Base-by-base conservation (phyloP, 2,888 invertebrate species). In the Rhodophaea formosa region DNA sequence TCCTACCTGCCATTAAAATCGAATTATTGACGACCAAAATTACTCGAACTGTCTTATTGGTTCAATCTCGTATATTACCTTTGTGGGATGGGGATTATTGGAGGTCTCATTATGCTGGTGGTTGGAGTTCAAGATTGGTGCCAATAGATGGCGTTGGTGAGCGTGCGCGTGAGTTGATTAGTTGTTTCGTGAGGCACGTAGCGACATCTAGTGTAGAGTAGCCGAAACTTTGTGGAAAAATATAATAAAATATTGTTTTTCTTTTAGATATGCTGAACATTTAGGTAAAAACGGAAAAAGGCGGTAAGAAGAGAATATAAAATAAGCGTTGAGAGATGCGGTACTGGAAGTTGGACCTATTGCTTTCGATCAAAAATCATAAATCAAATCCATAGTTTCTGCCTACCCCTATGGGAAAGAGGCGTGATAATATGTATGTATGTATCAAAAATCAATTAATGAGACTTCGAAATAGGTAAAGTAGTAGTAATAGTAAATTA, bases 1-100 rank as follows among this genome's bases (percentile, higher is more conserved):
- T 51, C 65, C 60, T 73, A 68, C 66, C 75, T 73, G 70, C 78
- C 78, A 88, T 88, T 88, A 88, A 86, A 88, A 85, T 84, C 86
- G 77, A 82, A 87, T 88, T 82, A 87, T 78, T 71, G 53, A 52
- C 56, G 39, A 64, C 81, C 75, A 77, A 17, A 57, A 12, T 63
- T 56, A 51, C 49, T 58, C 64, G 75, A 75, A 7, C 75, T 62
- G 17, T 67, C 12, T 15, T 12, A 44, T 45, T n/a, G 53, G 14
- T 56, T 47, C 52, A 47, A 3, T 14, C 14, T 1, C 2, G 0
- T 16, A 15, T 15, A 23, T 23, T 39, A 29, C 14, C 57, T 56
- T 54, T 58, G 54, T 57, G 53, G 17, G 42, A 51, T 39, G 53
- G 57, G 43, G 43, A 57, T 53, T 69, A 72, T 76, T 67, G 62